Conservation (phyloP, 2,113 vertebrate genomes). For the Nannobrachium achirus region DNA sequence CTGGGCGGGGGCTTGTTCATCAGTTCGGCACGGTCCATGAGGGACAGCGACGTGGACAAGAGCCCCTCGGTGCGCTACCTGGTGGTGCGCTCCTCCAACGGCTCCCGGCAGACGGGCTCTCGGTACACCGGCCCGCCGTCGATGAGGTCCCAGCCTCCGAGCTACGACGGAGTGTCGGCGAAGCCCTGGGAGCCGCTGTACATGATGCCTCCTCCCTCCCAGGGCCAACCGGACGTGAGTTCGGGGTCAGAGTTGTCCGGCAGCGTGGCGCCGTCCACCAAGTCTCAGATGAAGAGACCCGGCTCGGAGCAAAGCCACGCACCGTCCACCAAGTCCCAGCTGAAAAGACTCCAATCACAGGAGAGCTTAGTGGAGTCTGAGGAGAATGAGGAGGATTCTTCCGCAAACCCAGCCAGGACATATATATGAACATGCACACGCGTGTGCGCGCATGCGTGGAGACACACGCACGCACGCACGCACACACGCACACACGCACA, state of each 20-base stretch:
- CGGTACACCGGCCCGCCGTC: slow-evolving; percentile 28
- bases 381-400: slow-evolving; percentile 23
- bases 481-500: too few species aligned
- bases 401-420: slow-evolving; percentile 57
- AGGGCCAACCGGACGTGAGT: not conserved
- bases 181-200: slow-evolving; percentile 19
- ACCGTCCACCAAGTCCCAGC: slow-evolving; percentile 65
- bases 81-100: slow-evolving; percentile 65
- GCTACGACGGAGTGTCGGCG: slow-evolving; percentile 21
- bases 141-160: slow-evolving; percentile 43
- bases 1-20: slow-evolving; percentile 88
- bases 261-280: slow-evolving; percentile 55
- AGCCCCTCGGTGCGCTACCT: slow-evolving; percentile 86
- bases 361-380: slow-evolving; percentile 33
- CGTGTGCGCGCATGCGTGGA: fast-evolving
- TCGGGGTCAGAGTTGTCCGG: slow-evolving; percentile 47
- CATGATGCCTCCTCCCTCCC: slow-evolving; percentile 27
- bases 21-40: slow-evolving; percentile 76
- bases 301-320: slow-evolving; percentile 54
- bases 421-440: slow-evolving; percentile 51
- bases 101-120: slow-evolving; percentile 45
- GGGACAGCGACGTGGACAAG: slow-evolving; percentile 66
- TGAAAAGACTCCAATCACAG: slow-evolving; percentile 46
- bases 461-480: not conserved
- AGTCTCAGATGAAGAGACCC: slow-evolving; percentile 63